Percentiles rank a stretch among this genome's conserved stretches.
phyloP scores from a whole-genome alignment of 2,113 vertebrate species.

The Hucho hucho region DNA sequence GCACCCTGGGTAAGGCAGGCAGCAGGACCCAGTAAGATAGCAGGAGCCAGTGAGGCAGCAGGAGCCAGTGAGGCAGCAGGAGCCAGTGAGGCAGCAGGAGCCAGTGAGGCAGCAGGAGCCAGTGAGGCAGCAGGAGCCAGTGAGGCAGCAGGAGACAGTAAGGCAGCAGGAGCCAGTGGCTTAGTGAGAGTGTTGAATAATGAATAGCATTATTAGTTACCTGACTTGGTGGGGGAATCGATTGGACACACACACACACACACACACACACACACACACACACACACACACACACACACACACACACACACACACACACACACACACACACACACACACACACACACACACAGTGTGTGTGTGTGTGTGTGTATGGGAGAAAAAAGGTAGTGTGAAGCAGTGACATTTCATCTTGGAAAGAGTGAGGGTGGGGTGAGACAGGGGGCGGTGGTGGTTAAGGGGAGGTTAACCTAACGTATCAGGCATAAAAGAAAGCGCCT shows the following conservation, averaged over 20 bases:
- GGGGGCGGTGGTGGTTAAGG: neutral
- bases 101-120: neutral
- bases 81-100: slow-evolving; percentile 4
- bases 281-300: no score
- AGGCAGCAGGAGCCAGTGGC: neutral
- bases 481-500: no score
- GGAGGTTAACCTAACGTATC: no score
- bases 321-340: no score
- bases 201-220: slow-evolving; percentile 60
- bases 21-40: neutral
- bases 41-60: neutral
- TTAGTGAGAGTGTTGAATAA: slow-evolving; percentile 53
- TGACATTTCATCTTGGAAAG: slow-evolving; percentile 37
- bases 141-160: neutral
- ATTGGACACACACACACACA: no score
- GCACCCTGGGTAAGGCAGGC: slow-evolving; percentile 42
- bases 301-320: no score
- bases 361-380: neutral
- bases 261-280: no score
- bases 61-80: neutral
- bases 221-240: slow-evolving; percentile 45
- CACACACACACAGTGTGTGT: no score
- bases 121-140: neutral
- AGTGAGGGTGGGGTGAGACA: slow-evolving; percentile 15
- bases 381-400: neutral